Base-by-base conservation (phyloP, 1,140 invertebrate genomes). In the silkworm (Bombyx mori) region DNA sequence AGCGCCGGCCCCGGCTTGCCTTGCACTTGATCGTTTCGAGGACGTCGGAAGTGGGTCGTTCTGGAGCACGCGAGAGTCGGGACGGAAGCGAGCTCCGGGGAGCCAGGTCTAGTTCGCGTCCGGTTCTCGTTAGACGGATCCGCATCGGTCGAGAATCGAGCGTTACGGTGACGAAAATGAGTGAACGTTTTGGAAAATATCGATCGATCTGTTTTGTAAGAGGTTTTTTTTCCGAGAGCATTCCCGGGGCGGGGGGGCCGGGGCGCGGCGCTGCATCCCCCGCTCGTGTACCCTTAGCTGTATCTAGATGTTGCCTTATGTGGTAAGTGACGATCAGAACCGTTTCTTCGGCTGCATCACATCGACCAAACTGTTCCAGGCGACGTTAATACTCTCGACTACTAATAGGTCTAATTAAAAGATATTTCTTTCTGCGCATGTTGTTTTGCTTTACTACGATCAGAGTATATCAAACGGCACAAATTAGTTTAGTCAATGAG, bases 131-230 rank as follows among this genome's bases (percentile, higher is more conserved):
- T 18, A 12, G n/a, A 18, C 7, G 26, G 3, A 18, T 50, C 26
- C 12, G n/a, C 48, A 22, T 6, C n/a, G 48, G 48, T 8, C 48
- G 6, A 50, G 9, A 18, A 26, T 50, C 12, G 26, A n/a, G 12
- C 48, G 48, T 56, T 44, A 12, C 54, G 46, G 35, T 62, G 61
- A 63, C 71, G 52, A 62, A 72, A 44, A 48, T 62, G 68, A 75
- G 78, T 77, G 73, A 68, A 68, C 69, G 53, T 68, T 71, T 22
- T 46, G 53, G 58, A 66, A 50, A 63, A 77, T 82, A 85, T 82
- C 75, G 82, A 85, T 85, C 82, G 79, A 75, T 77, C 68, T 79
- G 82, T 82, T 79, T 82, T 79, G 74, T 80, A 75, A 75, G 72
- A 80, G 79, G 77, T 79, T 80, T 79, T 78, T 18, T 75, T 74